These are phyloP conservation scores for Hyppa rectilinea DNA, from an alignment of 2,888 invertebrate genomes.

Conservation along the genomic window DNA sequence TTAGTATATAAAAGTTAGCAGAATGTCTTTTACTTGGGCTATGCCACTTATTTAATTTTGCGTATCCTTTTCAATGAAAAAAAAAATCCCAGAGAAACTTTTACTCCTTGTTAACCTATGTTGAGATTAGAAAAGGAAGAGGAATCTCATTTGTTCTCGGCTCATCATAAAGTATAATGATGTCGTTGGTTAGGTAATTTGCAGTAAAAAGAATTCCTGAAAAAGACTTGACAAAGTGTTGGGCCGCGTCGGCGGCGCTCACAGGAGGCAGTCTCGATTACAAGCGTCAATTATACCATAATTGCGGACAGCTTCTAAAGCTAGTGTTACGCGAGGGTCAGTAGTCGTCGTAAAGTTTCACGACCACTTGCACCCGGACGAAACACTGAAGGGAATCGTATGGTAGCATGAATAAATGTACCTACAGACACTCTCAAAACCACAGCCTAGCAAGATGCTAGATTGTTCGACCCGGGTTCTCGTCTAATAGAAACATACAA, in stretches of 20 bases:
- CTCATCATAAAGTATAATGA: constrained; percentile 73
- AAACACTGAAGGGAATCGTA: constrained; percentile 73
- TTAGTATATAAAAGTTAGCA: not conserved
- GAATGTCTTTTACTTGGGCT: not conserved
- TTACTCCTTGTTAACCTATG: constrained; percentile 39
- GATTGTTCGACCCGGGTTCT: constrained; percentile 70
- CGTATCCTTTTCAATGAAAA: not conserved
- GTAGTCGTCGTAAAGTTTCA: constrained; percentile 85
- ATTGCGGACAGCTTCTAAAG: constrained; percentile 82
- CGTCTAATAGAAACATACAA: constrained; percentile 72
- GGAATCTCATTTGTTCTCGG: constrained; percentile 55
- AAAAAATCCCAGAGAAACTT: constrained; percentile 22
- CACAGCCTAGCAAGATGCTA: constrained; percentile 47
- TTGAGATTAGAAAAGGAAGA: constrained; percentile 60
- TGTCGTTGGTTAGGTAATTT: constrained; percentile 72
- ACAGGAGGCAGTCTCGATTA: constrained; percentile 75
- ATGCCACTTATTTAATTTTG: constrained; percentile 3
- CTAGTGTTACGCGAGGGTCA: constrained; percentile 81
- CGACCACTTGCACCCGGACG: constrained; percentile 76
- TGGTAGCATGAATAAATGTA: constrained; percentile 63
- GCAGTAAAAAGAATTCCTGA: constrained; percentile 77
- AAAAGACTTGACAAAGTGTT: constrained; percentile 79
- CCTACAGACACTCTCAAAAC: constrained; percentile 46
- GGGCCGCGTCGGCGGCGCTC: constrained; percentile 73
- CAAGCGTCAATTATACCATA: constrained; percentile 80